phyloP scores from a whole-genome alignment of 2,888 invertebrate species.

The Pseudanteris insignis region DNA sequence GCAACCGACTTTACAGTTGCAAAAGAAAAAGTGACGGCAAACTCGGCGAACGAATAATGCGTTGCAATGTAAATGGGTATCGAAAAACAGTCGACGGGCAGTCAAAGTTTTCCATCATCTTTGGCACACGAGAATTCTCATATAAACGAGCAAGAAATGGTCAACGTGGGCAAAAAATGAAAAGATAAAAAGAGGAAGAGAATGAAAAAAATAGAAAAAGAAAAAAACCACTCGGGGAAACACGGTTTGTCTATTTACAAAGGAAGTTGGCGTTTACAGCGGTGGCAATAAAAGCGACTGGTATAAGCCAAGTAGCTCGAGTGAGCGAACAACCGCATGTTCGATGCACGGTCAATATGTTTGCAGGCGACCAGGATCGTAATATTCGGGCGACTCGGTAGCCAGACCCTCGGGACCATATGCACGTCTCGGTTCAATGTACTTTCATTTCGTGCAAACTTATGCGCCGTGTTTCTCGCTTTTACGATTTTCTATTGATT shows the following conservation, averaged over 20 bases:
- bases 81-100: conserved; percentile 14
- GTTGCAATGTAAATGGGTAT: conserved; percentile 17
- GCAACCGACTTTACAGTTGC: too few species aligned
- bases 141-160: conserved; percentile 24
- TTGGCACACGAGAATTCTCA: conserved; percentile 5
- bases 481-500: too few species aligned
- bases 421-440: too few species aligned
- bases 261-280: conserved; percentile 32
- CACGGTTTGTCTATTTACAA: conserved; percentile 34
- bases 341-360: conserved; percentile 31
- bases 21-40: not conserved
- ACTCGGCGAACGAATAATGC: conserved; percentile 14
- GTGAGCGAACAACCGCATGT: conserved; percentile 18
- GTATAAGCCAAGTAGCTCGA: conserved; percentile 18
- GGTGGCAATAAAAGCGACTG: conserved; percentile 22
- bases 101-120: conserved; percentile 20
- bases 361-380: conserved; percentile 3
- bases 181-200: too few species aligned
- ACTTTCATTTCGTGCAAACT: not conserved
- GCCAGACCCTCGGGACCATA: too few species aligned
- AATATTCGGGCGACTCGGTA: not conserved
- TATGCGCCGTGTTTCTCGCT: too few species aligned
- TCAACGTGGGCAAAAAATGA: conserved; percentile 25
- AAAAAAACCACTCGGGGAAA: too few species aligned
- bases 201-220: too few species aligned